Evolutionary conservation across 1,140 invertebrate species (phyloP), one percentile per base, ranked within the genome.

Genomic region (Hypothenemus hampei): DNA sequence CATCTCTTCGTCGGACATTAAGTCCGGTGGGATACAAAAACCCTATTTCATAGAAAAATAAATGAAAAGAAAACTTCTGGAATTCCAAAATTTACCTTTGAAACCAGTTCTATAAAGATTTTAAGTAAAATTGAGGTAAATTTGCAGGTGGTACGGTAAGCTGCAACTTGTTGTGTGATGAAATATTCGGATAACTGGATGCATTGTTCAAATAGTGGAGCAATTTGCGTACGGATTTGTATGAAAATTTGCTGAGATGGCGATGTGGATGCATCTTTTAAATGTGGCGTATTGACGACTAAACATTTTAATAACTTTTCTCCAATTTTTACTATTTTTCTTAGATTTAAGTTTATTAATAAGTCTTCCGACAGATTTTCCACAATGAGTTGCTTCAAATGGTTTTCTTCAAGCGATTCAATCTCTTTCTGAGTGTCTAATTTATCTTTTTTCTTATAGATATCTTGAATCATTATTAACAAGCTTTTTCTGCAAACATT

Each of bases 21-120:
- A 72, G 66, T 96, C 91, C 16, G 88, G 82, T 10, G 94, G 93
- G 43, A 92, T 80, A 67, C 94, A 97, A 72, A 98, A 98, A 35
- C 97, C 97, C 75, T 81, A 61, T n/a, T n/a, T n/a, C n/a, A n/a
- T n/a, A n/a, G n/a, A n/a, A 37, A 69, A 62, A 59, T 55, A 52
- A 50, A 23, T 48, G n/a, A 43, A 35, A 48, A 31, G 3, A 13
- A 37, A 37, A 3, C 11, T 8, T 18, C 1, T 39, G 10, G 37
- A 49, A 16, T 13, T n/a, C n/a, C n/a, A n/a, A n/a, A n/a, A 8
- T 3, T 70, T 73, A 81, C 85, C 77, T 96, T 95, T 22, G 80
- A 76, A 16, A 85, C 81, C 2, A 97, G 75, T 55, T 94, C 87
- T 0, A 85, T 80, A 67, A 97, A 97, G 5, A 95, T 82, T 44